Evolutionary conservation across 2,888 invertebrate genomes (phyloP), one percentile per base, ranked within the genome.

Genomic region (Lissocephala sabroskyi): DNA sequence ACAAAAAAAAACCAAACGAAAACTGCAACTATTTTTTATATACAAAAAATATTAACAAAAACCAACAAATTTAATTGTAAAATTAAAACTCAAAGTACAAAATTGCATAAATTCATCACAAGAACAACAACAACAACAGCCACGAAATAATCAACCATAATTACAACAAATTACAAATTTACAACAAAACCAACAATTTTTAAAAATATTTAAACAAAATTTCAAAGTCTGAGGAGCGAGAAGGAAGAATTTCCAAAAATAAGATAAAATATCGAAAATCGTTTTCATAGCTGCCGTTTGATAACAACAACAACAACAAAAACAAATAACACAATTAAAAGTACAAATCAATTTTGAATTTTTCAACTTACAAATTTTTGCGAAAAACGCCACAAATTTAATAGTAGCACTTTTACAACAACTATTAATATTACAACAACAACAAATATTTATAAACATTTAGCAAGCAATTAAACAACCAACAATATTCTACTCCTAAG

Each of bases 131-230:
- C 35, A 37, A 58, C 54, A 44, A n/a, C n/a, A n/a, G n/a, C n/a
- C n/a, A n/a, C n/a, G n/a, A n/a, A 44, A 44, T 29, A 40, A 14
- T 43, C 36, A 49, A 49, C 41, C 45, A 48, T 42, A 17, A 46
- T 40, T 19, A 47, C 41, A 68, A 74, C 71, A 74, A 74, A 79
- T 62, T 67, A 74, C 71, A 77, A 80, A 79, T 67, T 79, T 79
- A 75, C 65, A 65, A 63, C 37, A 65, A 62, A 42, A 41, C 33
- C 17, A 43, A 45, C n/a, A n/a, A n/a, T n/a, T n/a, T n/a, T 37
- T 10, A 33, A 17, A 46, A 46, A 41, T 10, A 58, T 54, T 10
- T 37, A 62, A 45, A 16, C 11, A 37, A 45, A 45, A 60, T 59
- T n/a, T n/a, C 56, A 56, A 62, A 66, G 60, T 59, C 64, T 64